Percentiles rank a stretch among this genome's conserved stretches.
Evolutionary conservation across 2,888 invertebrate genomes (phyloP).

Genomic region (Pherbina coryleti): DNA sequence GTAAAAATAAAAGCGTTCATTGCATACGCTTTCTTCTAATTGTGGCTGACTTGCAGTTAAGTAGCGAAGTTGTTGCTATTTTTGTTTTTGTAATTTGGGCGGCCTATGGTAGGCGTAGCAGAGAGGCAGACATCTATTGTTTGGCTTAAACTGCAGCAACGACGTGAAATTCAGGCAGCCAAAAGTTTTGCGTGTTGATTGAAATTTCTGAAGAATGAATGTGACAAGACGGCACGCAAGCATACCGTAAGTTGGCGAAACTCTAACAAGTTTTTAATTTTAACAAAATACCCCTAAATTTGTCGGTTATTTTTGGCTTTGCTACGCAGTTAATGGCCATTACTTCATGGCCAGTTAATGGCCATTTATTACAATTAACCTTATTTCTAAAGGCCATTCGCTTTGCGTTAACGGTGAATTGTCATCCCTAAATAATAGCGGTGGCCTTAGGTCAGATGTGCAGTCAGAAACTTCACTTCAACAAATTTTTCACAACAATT

Average conservation of each 20-base stretch:
- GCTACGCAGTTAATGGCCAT: neutral
- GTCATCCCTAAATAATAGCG: no score
- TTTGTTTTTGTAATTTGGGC: neutral
- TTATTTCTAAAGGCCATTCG: no score
- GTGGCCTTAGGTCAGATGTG: no score
- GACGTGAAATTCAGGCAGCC: neutral
- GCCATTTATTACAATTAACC: neutral
- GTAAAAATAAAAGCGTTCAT: constrained; percentile 23
- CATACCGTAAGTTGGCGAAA: neutral
- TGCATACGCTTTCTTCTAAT: constrained; percentile 41
- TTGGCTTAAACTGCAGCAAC: constrained; percentile 5
- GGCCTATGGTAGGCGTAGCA: neutral
- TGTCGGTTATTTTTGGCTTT: no score
- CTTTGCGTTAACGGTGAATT: no score
- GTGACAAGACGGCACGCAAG: constrained; percentile 47
- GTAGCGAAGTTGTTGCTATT: neutral
- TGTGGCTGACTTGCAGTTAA: constrained; percentile 38
- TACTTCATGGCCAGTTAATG: neutral
- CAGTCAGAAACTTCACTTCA: no score
- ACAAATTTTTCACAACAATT: no score
- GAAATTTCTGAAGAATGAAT: constrained; percentile 56
- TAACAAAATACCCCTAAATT: no score
- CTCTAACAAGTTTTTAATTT: neutral
- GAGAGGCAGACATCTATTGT: neutral
- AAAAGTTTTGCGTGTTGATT: constrained; percentile 57